These are phyloP conservation scores for Leiothrix lutea DNA, from an alignment of 2,113 vertebrate species.

Conservation along the genomic window DNA sequence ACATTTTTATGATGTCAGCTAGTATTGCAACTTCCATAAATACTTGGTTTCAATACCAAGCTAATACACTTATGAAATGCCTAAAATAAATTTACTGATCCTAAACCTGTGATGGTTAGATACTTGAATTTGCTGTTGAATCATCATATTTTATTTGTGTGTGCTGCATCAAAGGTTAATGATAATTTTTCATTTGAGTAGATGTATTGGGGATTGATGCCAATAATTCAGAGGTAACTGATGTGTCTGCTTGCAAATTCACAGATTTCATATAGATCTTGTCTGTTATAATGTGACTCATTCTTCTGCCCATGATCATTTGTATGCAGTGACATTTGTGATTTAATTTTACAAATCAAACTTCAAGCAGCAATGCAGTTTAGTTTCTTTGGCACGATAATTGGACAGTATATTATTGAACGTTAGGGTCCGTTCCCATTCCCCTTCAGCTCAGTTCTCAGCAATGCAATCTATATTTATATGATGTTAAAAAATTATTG, in stretches of 20 bases:
- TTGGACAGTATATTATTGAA: slow-evolving; percentile 1
- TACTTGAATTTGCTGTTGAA: slow-evolving; percentile 3
- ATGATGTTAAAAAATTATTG: slow-evolving; percentile 2
- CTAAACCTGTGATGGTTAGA: not conserved
- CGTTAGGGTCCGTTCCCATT: not conserved
- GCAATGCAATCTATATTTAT: slow-evolving; percentile 34
- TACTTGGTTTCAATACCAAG: not conserved
- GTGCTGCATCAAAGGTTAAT: slow-evolving; percentile 31
- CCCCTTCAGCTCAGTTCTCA: not conserved
- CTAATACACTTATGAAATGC: not conserved
- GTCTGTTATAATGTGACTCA: slow-evolving; percentile 9
- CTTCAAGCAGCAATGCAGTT: not conserved
- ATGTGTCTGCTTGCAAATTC: slow-evolving; percentile 26
- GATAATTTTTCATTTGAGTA: slow-evolving; percentile 20
- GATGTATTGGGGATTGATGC: not conserved
- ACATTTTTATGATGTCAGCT: not conserved
- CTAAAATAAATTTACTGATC: not conserved
- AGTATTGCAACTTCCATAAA: not conserved
- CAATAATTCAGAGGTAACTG: slow-evolving; percentile 42
- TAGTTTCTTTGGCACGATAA: not conserved
- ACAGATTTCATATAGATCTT: slow-evolving; percentile 27
- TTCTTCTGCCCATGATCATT: not conserved
- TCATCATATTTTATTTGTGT: not conserved
- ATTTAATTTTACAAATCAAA: slow-evolving; percentile 48
- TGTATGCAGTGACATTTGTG: slow-evolving; percentile 27